phyloP scores from a whole-genome alignment of 2,113 vertebrate genomes.

The Oryzias celebensis region DNA sequence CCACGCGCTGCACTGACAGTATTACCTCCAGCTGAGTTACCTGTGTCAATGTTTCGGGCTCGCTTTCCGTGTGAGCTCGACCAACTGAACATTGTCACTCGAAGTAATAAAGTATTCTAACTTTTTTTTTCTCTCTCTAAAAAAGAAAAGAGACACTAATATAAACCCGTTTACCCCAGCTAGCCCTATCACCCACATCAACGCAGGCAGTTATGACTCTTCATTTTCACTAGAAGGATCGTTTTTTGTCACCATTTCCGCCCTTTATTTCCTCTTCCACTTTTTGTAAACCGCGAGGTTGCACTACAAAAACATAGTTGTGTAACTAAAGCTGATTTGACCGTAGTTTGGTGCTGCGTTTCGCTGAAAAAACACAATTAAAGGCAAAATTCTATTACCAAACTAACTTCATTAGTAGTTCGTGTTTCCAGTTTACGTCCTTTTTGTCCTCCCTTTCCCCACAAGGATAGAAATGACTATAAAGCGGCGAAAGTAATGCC shows the following conservation, averaged over 20 bases:
- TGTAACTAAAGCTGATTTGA: too few relatives aligned
- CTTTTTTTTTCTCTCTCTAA: neutral
- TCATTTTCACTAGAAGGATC: conserved; percentile 28
- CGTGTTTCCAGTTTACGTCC: too few relatives aligned
- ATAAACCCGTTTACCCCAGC: neutral
- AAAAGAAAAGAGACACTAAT: neutral
- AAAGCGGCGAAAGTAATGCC: neutral
- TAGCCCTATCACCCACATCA: neutral
- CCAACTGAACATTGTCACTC: neutral
- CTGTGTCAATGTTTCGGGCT: neutral
- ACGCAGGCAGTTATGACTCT: conserved; percentile 7
- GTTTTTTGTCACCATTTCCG: conserved; percentile 47
- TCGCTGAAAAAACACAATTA: too few relatives aligned
- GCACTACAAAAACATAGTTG: too few relatives aligned
- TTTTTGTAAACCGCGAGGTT: neutral
- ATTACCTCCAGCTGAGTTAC: conserved; percentile 13
- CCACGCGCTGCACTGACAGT: rapidly evolving
- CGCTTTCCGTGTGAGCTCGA: conserved; percentile 3
- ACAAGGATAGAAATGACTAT: neutral
- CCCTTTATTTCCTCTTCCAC: neutral
- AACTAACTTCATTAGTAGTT: neutral
- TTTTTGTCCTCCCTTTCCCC: too few relatives aligned
- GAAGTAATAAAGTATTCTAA: too few relatives aligned
- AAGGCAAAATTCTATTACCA: too few relatives aligned
- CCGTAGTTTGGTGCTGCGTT: too few relatives aligned